Base-by-base conservation (phyloP, 2,888 invertebrate species). In the Ormyrus pomaceus region DNA sequence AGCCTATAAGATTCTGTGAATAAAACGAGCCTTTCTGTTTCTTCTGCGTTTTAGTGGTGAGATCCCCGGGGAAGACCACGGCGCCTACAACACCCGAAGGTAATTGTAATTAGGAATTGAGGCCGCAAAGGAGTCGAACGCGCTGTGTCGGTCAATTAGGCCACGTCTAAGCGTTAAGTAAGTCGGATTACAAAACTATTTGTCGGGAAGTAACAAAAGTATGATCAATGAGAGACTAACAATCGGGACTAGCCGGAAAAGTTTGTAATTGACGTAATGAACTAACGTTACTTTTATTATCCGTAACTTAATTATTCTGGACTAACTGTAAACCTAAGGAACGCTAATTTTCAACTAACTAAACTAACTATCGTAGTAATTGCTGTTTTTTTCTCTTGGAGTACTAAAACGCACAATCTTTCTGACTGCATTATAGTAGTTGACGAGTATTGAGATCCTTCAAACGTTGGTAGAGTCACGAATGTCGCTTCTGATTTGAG, bases 11-110 rank as follows among this genome's bases (percentile, higher is more conserved):
- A 45, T 53, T 69, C 50, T 61, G 76, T 81, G 68, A 84, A 84
- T 85, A 84, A 83, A 84, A 83, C 84, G 83, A 84, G 66, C 84
- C 76, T 83, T 87, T 87, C 85, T 86, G 83, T 88, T 88, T 89
- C 87, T 89, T 90, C 87, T 91, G 86, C 89, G 88, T 91, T 91
- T 90, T 91, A 92, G 92, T 91, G 90, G 90, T 92, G 91, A 91
- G 90, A 90, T 88, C 91, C 88, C 89, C 91, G 89, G 91, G 91
- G 91, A 92, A 91, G 91, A 89, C 90, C 87, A 88, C 91, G 87
- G 87, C 91, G 87, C 87, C 91, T 85, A 87, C 91, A 88, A 89
- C 91, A 89, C 88, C 91, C 88, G 91, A 91, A 91, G 91, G 91
- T 91, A 91, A 91, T 87, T 91, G 90, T 91, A 89, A 91, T 91